Conservation (phyloP, 2,113 vertebrate genomes). For the Arizona elegans region DNA sequence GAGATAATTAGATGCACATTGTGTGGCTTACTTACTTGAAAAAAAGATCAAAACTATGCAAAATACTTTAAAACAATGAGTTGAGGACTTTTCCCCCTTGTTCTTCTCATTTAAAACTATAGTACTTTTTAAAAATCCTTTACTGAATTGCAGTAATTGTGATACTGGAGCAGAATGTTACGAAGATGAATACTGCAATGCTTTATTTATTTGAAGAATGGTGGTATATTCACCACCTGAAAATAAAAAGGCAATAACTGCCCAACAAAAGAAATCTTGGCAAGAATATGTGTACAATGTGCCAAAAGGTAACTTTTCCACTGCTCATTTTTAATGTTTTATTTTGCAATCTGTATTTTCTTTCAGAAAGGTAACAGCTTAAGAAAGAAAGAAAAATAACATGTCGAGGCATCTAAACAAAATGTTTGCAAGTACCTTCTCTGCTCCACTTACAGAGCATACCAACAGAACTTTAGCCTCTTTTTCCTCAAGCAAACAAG, state of each 20-base stretch:
- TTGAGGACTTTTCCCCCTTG: not conserved
- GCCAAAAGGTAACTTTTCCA: not conserved
- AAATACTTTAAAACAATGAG: not conserved
- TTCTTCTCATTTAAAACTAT: not conserved
- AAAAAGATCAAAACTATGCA: not conserved
- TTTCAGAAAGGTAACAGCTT: too few species aligned
- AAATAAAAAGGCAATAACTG: not conserved
- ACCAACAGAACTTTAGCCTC: not conserved
- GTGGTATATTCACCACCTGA: not conserved
- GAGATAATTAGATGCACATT: slow-evolving; percentile 19
- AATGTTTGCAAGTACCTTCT: not conserved
- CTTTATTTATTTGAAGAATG: not conserved
- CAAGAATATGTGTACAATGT: not conserved
- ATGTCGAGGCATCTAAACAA: not conserved
- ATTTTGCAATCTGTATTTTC: not conserved
- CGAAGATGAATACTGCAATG: not conserved
- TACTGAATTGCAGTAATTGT: not conserved
- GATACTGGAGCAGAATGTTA: not conserved
- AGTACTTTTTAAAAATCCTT: not conserved
- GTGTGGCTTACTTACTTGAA: not conserved
- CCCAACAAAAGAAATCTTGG: not conserved
- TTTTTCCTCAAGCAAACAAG: not conserved
- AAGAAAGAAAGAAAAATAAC: not conserved
- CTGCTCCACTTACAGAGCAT: not conserved
- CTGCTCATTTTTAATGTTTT: not conserved